These are phyloP conservation scores for Thecocarcelia acutangulata DNA, from an alignment of 2,888 invertebrate species.

Conservation along the genomic window DNA sequence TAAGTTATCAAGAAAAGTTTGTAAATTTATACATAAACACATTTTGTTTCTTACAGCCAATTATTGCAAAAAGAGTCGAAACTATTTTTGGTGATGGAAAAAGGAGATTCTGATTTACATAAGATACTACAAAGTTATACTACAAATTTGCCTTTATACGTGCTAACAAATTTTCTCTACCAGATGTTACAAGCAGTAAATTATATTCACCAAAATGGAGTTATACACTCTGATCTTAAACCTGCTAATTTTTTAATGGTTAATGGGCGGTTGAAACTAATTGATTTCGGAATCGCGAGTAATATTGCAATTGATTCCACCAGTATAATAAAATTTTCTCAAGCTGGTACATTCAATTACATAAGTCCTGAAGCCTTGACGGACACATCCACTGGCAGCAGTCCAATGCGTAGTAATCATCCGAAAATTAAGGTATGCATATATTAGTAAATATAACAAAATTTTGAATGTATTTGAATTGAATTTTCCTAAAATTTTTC, in stretches of 20 bases:
- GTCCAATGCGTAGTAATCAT: constrained; percentile 81
- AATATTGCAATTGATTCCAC: constrained; percentile 93
- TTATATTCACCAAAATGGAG: constrained; percentile 94
- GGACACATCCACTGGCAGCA: constrained; percentile 83
- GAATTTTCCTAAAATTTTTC: no score
- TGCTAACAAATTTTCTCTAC: constrained; percentile 94
- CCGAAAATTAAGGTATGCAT: constrained; percentile 82
- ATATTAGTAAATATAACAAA: no score
- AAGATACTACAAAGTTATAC: constrained; percentile 86
- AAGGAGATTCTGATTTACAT: constrained; percentile 94
- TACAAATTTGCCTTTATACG: constrained; percentile 86
- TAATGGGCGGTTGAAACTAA: constrained; percentile 92
- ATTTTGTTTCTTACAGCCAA: constrained; percentile 87
- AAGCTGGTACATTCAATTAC: constrained; percentile 95
- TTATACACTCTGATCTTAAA: constrained; percentile 98
- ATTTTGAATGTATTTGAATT: no score
- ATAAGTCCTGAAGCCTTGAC: constrained; percentile 96
- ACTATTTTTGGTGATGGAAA: constrained; percentile 94
- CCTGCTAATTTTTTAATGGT: constrained; percentile 97
- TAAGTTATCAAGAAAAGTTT: no score
- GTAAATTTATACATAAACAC: no score
- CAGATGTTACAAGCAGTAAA: constrained; percentile 96
- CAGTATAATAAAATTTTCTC: constrained; percentile 90
- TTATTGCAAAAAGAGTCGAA: constrained; percentile 84
- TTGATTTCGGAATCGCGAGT: constrained; percentile 98